These are phyloP conservation scores for Diadromus collaris DNA, from an alignment of 2,888 invertebrate species.

Conservation along the genomic window DNA sequence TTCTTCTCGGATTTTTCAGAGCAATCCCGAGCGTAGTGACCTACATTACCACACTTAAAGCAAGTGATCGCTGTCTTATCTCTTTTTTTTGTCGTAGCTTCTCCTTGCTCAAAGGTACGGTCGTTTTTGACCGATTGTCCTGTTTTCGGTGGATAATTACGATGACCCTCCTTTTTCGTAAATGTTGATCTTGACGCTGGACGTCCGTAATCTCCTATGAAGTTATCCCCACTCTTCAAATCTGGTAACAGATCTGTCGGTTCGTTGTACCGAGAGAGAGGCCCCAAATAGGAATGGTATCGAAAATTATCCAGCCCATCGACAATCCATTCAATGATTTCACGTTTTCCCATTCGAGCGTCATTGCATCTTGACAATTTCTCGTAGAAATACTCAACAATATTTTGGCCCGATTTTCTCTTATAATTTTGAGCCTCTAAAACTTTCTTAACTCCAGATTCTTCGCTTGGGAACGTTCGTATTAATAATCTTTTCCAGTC, in stretches of 20 bases:
- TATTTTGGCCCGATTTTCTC: slow-evolving; percentile 52
- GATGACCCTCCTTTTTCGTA: slow-evolving; percentile 6
- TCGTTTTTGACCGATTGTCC: slow-evolving; percentile 7
- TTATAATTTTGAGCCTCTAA: slow-evolving; percentile 60
- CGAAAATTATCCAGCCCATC: slow-evolving; percentile 57
- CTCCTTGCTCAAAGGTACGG: background rate
- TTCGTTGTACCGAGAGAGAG: slow-evolving; percentile 57
- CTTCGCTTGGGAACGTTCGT: slow-evolving; percentile 15
- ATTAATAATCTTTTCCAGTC: slow-evolving; percentile 29
- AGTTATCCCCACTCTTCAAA: slow-evolving; percentile 54
- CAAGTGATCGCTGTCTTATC: slow-evolving; percentile 14
- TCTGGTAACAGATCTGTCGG: slow-evolving; percentile 49
- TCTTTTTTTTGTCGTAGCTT: background rate
- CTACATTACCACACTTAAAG: slow-evolving; percentile 34
- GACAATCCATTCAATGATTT: slow-evolving; percentile 63
- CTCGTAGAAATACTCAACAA: slow-evolving; percentile 63
- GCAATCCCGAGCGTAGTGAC: slow-evolving; percentile 33
- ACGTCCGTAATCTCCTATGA: slow-evolving; percentile 24
- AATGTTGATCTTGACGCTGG: slow-evolving; percentile 16
- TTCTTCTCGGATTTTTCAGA: slow-evolving; percentile 18
- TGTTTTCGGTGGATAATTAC: slow-evolving; percentile 4
- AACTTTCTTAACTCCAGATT: slow-evolving; percentile 8
- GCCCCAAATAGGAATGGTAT: slow-evolving; percentile 59
- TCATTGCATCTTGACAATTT: slow-evolving; percentile 62
- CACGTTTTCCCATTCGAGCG: slow-evolving; percentile 58